Conservation (phyloP, 2,888 invertebrate genomes). For the Meiosimyza decipiens region DNA sequence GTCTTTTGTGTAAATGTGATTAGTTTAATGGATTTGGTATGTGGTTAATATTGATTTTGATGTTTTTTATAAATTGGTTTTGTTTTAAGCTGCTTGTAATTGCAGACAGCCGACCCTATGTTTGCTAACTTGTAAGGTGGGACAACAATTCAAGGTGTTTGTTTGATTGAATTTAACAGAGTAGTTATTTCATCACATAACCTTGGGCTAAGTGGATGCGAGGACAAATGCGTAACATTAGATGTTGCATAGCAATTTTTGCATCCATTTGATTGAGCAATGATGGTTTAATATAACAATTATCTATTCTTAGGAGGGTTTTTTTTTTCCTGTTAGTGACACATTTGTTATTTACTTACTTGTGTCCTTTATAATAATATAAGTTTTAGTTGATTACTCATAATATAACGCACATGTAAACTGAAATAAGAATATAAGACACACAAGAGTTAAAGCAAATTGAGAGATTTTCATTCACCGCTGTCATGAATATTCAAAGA, state of each 20-base stretch:
- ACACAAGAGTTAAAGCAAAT: too few species aligned
- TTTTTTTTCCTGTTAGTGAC: too few species aligned
- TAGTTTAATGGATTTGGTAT: conserved; percentile 35
- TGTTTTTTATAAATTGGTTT: conserved; percentile 4
- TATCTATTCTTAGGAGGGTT: too few species aligned
- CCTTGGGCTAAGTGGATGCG: neutral
- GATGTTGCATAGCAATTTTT: neutral
- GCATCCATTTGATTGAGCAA: neutral
- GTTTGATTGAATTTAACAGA: neutral
- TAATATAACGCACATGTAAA: too few species aligned
- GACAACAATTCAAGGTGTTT: neutral
- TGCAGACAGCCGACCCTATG: neutral
- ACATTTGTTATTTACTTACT: too few species aligned
- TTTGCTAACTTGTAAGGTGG: too few species aligned
- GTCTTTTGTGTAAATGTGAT: conserved; percentile 32
- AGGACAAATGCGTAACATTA: neutral
- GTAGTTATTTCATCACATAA: neutral
- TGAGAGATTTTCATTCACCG: too few species aligned
- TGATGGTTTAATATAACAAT: neutral
- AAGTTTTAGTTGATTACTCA: too few species aligned
- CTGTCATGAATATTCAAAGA: too few species aligned
- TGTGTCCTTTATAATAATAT: too few species aligned
- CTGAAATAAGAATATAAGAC: too few species aligned
- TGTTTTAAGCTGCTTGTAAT: neutral
- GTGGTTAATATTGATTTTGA: conserved; percentile 13